Base-by-base conservation (phyloP, 64 coral and sea anemone genomes). In the Dendronephthya gigantea region DNA sequence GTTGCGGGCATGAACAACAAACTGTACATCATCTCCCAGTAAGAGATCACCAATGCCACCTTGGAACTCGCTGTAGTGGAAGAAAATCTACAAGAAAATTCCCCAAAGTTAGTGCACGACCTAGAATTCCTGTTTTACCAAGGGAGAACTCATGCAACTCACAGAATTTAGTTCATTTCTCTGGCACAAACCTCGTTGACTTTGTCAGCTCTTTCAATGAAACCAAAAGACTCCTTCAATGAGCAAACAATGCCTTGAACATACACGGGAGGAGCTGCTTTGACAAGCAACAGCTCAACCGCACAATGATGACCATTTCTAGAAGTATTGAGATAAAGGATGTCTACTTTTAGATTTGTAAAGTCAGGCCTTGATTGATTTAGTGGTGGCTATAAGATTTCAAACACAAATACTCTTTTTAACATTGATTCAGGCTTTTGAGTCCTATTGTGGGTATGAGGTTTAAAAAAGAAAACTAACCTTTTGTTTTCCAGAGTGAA, bases 171-270 rank as follows among this genome's bases (percentile, higher is more conserved):
- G n/a, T n/a, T n/a, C n/a, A n/a, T n/a, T n/a, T n/a, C n/a, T n/a
- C n/a, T n/a, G n/a, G n/a, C n/a, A 62, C 74, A 58, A 83, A 97
- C 95, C 95, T 98, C 95, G 30, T 87, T 93, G 15, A 98, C 95
- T 98, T 93, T 92, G 83, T 98, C 95, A 86, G 95, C 95, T 82
- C 95, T 89, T 40, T 98, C 95, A 82, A 98, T 98, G 48, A 98
- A 98, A 59, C 95, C 95, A 92, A 98, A 98, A 29, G 92, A 93
- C 76, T 98, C 94, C 50, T 98, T 98, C 94, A 98, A 89, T 50
- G 94, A 93, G 25, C 90, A 98, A 19, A 98, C 94, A 49, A 98
- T 92, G 55, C 94, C 94, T 91, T 97, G 76, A 35, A 85, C 49
- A 15, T 82, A 33, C 23, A 93, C 92, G 84, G 87, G 81, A 55